Conservation (phyloP, 2,797 vertebrate genomes). For the Typhlichthys subterraneus region DNA sequence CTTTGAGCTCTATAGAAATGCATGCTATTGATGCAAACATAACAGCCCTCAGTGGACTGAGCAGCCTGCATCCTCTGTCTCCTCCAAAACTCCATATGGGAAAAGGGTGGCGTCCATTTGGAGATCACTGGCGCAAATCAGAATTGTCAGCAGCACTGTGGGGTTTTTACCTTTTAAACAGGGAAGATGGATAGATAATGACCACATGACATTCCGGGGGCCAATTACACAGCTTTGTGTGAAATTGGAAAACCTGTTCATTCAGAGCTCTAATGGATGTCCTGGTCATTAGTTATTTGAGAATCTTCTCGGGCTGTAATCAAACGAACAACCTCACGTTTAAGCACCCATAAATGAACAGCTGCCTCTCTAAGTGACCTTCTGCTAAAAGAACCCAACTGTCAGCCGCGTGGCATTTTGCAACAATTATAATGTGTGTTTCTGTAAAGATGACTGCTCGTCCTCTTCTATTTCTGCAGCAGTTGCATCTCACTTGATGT, state of each 20-base stretch:
- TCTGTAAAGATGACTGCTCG: slow-evolving; percentile 60
- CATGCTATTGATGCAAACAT: slow-evolving; percentile 56
- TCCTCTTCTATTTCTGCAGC: slow-evolving; percentile 53
- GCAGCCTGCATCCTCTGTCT: slow-evolving; percentile 30
- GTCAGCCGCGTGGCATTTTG: slow-evolving; percentile 79
- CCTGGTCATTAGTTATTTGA: slow-evolving; percentile 97
- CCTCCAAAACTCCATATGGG: slow-evolving; percentile 42
- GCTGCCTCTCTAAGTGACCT: slow-evolving; percentile 96
- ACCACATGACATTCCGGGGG: slow-evolving; percentile 77
- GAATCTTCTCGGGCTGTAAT: slow-evolving; percentile 94
- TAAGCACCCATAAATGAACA: slow-evolving; percentile 95
- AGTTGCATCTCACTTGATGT: slow-evolving; percentile 68
- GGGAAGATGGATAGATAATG: slow-evolving; percentile 82
- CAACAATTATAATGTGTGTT: slow-evolving; percentile 65
- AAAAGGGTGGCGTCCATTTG: slow-evolving; percentile 62
- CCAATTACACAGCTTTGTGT: slow-evolving; percentile 84
- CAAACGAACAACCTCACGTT: slow-evolving; percentile 96
- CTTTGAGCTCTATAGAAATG: slow-evolving; percentile 51
- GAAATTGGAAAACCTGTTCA: slow-evolving; percentile 92
- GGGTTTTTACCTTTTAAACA: slow-evolving; percentile 75
- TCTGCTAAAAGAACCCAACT: slow-evolving; percentile 90
- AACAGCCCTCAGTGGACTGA: slow-evolving; percentile 39
- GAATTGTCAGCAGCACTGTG: slow-evolving; percentile 77
- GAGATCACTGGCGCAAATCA: slow-evolving; percentile 73
- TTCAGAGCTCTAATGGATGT: slow-evolving; percentile 92